Conservation (phyloP, 2,797 vertebrate species). For the Synaphobranchus kaupii region DNA sequence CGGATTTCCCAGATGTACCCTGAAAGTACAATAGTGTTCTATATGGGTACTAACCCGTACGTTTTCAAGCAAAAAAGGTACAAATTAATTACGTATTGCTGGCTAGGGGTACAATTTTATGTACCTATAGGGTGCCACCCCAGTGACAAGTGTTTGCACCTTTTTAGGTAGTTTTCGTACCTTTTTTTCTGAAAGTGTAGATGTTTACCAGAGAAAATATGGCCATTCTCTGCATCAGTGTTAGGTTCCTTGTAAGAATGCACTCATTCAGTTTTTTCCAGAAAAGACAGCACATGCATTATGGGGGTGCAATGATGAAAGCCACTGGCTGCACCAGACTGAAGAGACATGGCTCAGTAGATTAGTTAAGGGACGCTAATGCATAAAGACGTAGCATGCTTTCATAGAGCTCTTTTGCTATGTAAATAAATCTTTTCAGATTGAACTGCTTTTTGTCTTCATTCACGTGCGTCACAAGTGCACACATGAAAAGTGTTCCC, state of each 20-base stretch:
- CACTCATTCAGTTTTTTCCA: constrained; percentile 65
- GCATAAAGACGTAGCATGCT: background rate
- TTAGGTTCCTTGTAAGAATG: constrained; percentile 55
- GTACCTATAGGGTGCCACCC: no score
- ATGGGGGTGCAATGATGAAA: constrained; percentile 44
- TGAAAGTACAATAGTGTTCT: no score
- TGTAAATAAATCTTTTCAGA: constrained; percentile 23
- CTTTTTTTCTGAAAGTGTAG: no score
- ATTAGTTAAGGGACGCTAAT: constrained; percentile 35
- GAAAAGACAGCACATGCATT: constrained; percentile 49
- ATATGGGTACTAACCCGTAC: no score
- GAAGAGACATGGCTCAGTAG: constrained; percentile 39
- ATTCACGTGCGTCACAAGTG: background rate
- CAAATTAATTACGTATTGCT: no score
- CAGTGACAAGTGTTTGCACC: no score
- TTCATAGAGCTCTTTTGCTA: constrained; percentile 29
- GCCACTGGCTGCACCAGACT: background rate
- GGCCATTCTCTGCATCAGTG: constrained; percentile 41
- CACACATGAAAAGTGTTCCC: background rate
- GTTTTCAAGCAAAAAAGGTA: no score
- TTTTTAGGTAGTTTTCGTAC: no score
- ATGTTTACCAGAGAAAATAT: constrained; percentile 29
- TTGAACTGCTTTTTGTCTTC: background rate
- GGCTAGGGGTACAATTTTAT: no score
- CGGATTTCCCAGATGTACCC: no score